A percentile compares a stretch with the other conserved stretches of the same genome.
phyloP scores from a whole-genome alignment of 2,888 invertebrate genomes.

The Alentia gelatinosa region DNA sequence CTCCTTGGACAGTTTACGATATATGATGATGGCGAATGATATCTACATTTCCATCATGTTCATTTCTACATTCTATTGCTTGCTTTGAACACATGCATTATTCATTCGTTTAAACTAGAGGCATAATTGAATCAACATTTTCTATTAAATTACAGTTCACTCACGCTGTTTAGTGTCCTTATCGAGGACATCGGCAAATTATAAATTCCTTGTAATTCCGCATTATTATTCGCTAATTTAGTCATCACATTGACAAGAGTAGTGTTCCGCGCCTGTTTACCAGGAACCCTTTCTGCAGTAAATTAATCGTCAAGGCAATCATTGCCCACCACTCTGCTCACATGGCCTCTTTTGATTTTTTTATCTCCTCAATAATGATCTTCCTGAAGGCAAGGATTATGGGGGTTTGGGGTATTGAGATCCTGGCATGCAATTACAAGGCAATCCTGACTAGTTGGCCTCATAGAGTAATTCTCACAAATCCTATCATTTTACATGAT shows the following conservation, averaged over 20 bases:
- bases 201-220: background rate
- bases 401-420: background rate
- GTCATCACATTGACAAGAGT: background rate
- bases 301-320: constrained; percentile 42
- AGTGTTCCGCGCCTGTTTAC: background rate
- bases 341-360: background rate
- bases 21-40: background rate
- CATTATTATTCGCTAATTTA: constrained; percentile 25
- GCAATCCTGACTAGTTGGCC: background rate
- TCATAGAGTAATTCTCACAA: too few species aligned
- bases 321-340: background rate
- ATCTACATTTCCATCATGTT: background rate
- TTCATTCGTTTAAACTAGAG: background rate
- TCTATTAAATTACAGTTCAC: background rate
- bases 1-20: background rate
- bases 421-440: background rate
- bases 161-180: background rate
- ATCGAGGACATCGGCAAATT: background rate
- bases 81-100: background rate
- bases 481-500: too few species aligned
- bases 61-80: background rate
- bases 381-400: background rate
- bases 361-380: constrained; percentile 10
- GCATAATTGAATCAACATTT: background rate
- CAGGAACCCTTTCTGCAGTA: background rate